Base-by-base conservation (phyloP, 2,888 invertebrate species). In the Dicycla oo region DNA sequence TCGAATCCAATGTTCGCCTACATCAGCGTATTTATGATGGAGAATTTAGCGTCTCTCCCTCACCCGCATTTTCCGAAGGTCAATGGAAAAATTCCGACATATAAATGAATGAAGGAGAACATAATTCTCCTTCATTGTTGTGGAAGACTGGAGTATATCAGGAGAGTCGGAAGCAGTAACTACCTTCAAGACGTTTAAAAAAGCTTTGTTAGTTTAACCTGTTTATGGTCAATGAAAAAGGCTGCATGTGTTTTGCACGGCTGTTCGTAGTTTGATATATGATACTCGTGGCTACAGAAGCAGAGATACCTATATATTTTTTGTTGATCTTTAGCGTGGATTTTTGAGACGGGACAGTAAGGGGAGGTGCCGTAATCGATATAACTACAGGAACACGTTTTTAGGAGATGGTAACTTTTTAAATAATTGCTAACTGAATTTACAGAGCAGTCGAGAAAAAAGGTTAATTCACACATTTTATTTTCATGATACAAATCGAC, bases 1-100 rank as follows among this genome's bases (percentile, higher is more conserved):
- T 74, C 51, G 74, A 79, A 62, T 79, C 34, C 61, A 79, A 77
- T 77, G 73, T 64, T 47, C 72, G 56, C 53, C 64, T 58, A 47
- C 34, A 40, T 40, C 51, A 30, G 53, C 45, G 45, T 58, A 73
- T 73, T 58, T 77, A 57, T 80, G 68, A 53, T 34, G 30, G 67
- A 62, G 51, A 73, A 47, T 74, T 64, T 26, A 26, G 18, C 62
- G 34, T 38, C 26, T 49, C 45, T 47, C 45, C 51, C 60, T 62
- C 34, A 13, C 20, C 10, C 61, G 38, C 34, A 66, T 79, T 77
- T 61, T 30, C n/a, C 54, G 13, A 57, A 62, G 40, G 26, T 53
- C 74, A 45, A 18, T 49, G 34, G 51, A 47, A 62, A 66, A 56
- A 73, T 53, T 54, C 20, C 34, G 30, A 20, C 10, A 26, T n/a